A percentile compares a stretch with the other conserved stretches of the same genome.
phyloP scores from a whole-genome alignment of 30 jellyfish, hydroid and myxozoan species.

The Catostylus mosaicus region DNA sequence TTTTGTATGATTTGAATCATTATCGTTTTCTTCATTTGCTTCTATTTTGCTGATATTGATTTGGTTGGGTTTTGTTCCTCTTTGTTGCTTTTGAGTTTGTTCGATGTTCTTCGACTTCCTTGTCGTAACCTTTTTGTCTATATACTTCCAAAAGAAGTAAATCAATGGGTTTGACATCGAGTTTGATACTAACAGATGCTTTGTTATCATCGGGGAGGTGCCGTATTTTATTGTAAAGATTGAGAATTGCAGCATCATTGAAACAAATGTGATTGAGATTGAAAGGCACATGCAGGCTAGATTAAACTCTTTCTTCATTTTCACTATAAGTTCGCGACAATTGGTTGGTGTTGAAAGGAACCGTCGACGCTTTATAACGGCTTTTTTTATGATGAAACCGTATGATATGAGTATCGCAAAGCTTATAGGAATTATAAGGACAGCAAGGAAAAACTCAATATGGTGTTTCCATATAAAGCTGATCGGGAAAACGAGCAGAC shows the following conservation, averaged over 20 bases:
- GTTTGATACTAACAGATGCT: neutral
- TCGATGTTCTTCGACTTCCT: neutral
- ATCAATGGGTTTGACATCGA: neutral
- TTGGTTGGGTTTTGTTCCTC: neutral
- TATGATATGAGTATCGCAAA: neutral
- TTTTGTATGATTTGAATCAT: neutral
- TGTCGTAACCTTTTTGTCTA: neutral
- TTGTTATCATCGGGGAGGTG: neutral
- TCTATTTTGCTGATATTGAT: neutral
- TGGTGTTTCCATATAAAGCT: neutral
- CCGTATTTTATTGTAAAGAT: neutral
- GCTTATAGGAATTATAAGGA: neutral
- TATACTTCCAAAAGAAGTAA: neutral
- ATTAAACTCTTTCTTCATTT: too few relatives aligned
- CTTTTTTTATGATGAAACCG: conserved; percentile 12
- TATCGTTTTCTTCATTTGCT: too few relatives aligned
- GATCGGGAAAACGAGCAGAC: neutral
- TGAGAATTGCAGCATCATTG: neutral
- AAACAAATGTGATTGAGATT: neutral
- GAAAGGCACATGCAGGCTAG: neutral
- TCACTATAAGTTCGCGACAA: too few relatives aligned
- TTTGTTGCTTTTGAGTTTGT: neutral
- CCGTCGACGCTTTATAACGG: conserved; percentile 2
- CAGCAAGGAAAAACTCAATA: neutral
- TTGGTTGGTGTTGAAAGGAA: neutral